Evolutionary conservation across 1,140 invertebrate genomes (phyloP).

Genomic region (Drosophila paulistorum): DNA sequence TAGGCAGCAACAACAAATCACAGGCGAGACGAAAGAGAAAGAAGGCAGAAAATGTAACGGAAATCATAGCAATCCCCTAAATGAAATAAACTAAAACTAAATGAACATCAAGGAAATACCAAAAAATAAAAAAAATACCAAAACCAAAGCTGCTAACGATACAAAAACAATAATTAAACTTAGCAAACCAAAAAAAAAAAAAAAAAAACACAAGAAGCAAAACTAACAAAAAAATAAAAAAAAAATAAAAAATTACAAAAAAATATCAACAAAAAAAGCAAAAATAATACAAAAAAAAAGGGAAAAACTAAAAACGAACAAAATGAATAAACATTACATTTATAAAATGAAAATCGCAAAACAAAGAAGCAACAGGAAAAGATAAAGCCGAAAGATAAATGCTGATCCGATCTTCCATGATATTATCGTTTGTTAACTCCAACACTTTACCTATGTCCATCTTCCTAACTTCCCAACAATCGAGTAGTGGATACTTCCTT

Average conservation of each 20-base stretch:
- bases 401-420: conserved; percentile 3
- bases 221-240: neutral
- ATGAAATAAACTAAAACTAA: conserved; percentile 24
- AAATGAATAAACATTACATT: conserved; percentile 29
- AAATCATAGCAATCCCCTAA: conserved; percentile 38
- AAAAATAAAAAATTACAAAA: conserved; percentile 19
- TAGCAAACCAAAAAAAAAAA: conserved; percentile 67
- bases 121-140: conserved; percentile 32
- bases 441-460: too few species aligned
- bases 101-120: conserved; percentile 38
- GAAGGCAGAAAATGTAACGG: conserved; percentile 20
- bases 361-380: conserved; percentile 3
- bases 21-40: conserved; percentile 31
- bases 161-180: conserved; percentile 81
- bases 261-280: conserved; percentile 31
- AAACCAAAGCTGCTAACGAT: conserved; percentile 76
- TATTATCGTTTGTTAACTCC: too few species aligned
- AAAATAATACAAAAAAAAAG: conserved; percentile 2
- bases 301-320: conserved; percentile 22
- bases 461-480: too few species aligned
- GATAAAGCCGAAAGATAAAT: neutral
- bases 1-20: conserved; percentile 48
- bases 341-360: conserved; percentile 41
- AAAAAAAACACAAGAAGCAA: conserved; percentile 15
- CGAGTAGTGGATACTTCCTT: neutral